Conservation (phyloP, 2,888 invertebrate species). For the Pecten maximus region DNA sequence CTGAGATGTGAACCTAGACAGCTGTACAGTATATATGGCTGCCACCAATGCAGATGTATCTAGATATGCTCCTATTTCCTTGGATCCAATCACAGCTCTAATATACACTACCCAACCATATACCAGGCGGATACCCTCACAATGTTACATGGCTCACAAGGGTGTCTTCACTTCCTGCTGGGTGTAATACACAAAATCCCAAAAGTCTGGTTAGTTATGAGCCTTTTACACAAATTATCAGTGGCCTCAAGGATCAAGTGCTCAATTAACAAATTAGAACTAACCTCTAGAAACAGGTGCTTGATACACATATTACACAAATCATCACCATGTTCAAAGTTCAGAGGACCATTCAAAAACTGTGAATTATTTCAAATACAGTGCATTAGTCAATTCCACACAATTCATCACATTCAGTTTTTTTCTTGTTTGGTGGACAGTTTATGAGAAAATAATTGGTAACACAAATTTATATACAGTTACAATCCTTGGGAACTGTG, state of each 20-base stretch:
- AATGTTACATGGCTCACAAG: neutral
- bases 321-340: neutral
- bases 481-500: slow-evolving; percentile 12
- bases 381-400: neutral
- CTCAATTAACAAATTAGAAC: neutral
- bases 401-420: neutral
- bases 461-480: neutral
- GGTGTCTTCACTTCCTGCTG: neutral
- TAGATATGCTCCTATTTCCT: neutral
- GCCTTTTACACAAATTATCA: neutral
- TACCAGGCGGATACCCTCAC: neutral
- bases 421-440: neutral
- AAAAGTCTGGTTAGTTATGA: neutral
- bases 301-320: neutral
- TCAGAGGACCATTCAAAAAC: neutral
- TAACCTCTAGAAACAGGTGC: neutral
- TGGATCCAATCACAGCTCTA: neutral
- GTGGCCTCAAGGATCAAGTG: neutral
- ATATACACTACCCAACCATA: neutral
- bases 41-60: neutral
- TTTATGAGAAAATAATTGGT: neutral
- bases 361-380: neutral
- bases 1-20: neutral
- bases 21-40: slow-evolving; percentile 24
- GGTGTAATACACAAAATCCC: neutral